Evolutionary conservation across 1,140 invertebrate species (phyloP), one percentile per base, ranked within the genome.

Genomic region (Hylyphantes graminicola): DNA sequence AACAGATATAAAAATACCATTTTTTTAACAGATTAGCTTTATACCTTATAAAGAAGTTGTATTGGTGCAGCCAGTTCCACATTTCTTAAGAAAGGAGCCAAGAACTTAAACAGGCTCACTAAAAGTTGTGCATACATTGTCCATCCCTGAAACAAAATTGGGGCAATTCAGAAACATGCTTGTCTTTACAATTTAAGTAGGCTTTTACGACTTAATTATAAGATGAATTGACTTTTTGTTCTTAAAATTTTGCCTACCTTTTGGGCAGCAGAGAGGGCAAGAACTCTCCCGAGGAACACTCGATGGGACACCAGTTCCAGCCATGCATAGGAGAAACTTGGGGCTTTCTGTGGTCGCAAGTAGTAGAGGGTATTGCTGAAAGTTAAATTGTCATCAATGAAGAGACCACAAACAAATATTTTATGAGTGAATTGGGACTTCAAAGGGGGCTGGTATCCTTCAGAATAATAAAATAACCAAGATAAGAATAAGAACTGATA

Each of bases 251-350:
- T 2, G 82, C 59, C 75, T 86, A 84, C 90, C 87, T 92, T 93
- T 86, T 93, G 92, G 75, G 92, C 91, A 67, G 92, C 94, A 48
- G 96, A 97, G 50, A 96, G 93, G 8, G 77, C 96, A 12, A 99
- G 91, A 91, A 99, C 95, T 77, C 97, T 91, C 15, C 96, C 97
- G 86, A 99, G 95, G 89, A 99, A 99, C 0, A 97, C 94, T 63
- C 98, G 92, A 90, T 99, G 97, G 0, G 97, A 97, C 13, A 99
- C 94, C 21, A 99, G 92, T 90, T 99, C 98, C 57, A 99, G 90
- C 98, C 98, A 99, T 15, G 98, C 96, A 90, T 97, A 99, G 70
- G 96, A 95, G 90, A 99, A 99, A 0, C 96, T 97, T 0, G 98
- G 96, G 0, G 96, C 96, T 87, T 97, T 95, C n/a, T 93, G 93